A percentile compares a stretch with the other conserved stretches of the same genome.
Evolutionary conservation across 2,888 invertebrate species (phyloP).

Genomic region (Brachycybe producta): DNA sequence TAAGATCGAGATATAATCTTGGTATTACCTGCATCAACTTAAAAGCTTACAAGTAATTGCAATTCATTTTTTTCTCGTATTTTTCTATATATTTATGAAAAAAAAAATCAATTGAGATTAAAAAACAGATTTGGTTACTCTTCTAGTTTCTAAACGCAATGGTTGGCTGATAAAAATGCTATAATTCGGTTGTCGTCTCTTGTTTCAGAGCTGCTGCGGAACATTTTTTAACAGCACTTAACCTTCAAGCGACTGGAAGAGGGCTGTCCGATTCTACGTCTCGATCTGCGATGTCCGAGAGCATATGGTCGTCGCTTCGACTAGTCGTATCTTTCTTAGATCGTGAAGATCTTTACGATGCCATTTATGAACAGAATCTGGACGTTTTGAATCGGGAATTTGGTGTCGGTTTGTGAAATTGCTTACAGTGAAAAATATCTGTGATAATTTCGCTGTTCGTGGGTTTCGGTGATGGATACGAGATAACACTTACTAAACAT

Average conservation of each 20-base stretch:
- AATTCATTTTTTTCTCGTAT: constrained; percentile 8
- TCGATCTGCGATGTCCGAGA: constrained; percentile 58
- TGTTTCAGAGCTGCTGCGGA: constrained; percentile 73
- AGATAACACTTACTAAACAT: too few relatives aligned
- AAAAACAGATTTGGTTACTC: too few relatives aligned
- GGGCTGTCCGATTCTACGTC: constrained; percentile 36
- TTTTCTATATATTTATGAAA: constrained; percentile 1
- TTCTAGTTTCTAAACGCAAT: too few relatives aligned
- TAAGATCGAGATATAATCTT: constrained; percentile 91
- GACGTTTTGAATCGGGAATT: constrained; percentile 32
- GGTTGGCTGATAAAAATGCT: not conserved
- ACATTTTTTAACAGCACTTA: constrained; percentile 83
- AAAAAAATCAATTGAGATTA: not conserved
- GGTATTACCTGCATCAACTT: constrained; percentile 96
- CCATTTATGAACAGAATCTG: constrained; percentile 41
- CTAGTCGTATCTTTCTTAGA: constrained; percentile 71
- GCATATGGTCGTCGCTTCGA: constrained; percentile 85
- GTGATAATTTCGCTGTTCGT: too few relatives aligned
- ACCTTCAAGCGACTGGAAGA: constrained; percentile 71
- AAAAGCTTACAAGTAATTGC: constrained; percentile 57
- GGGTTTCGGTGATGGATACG: too few relatives aligned
- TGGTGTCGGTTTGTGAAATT: constrained; percentile 24
- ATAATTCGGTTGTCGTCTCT: not conserved
- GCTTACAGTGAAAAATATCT: not conserved
- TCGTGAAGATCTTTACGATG: constrained; percentile 41